Evolutionary conservation across 1,140 invertebrate genomes (phyloP), one percentile per base, ranked within the genome.

Genomic region (Neotoxoptera formosana): DNA sequence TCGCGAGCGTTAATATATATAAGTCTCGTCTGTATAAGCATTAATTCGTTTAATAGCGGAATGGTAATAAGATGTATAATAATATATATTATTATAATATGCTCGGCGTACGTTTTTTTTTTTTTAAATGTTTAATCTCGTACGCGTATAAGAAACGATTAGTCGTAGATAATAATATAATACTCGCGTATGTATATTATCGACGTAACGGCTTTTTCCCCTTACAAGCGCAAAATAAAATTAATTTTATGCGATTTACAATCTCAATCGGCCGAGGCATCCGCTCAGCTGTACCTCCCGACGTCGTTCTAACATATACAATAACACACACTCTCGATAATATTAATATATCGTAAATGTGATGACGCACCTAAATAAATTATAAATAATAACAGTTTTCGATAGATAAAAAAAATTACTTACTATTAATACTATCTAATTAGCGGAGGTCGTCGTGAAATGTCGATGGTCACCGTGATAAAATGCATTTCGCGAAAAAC

Each of bases 171-270:
- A 34, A 86, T 84, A 83, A 41, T 20, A 48, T 76, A 76, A n/a
- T 81, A 36, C 34, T 17, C 17, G 17, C n/a, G 34, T 41, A 41
- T 84, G 34, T 41, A 41, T 84, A 25, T 25, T 45, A 86, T 47
- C 21, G 9, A 86, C 25, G 86, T 48, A 87, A 87, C 86, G 47
- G 86, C 17, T 20, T n/a, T 51, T 47, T 87, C 20, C 20, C 7
- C 17, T 30, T 8, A 30, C 21, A 86, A 47, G 11, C 83, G 41
- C 60, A 0, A 76, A 76, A 76, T 83, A 48, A 87, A 87, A 87
- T 48, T 87, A 48, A 48, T 87, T 87, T 48, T 87, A 87, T n/a
- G 45, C 30, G 47, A 87, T 87, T 87, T 86, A 56, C n/a, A 56
- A 34, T 89, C 30, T 53, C 30, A 20, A 87, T 53, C n/a, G 60